Base-by-base conservation (phyloP, 2,797 vertebrate species). In the Sylvia borin region DNA sequence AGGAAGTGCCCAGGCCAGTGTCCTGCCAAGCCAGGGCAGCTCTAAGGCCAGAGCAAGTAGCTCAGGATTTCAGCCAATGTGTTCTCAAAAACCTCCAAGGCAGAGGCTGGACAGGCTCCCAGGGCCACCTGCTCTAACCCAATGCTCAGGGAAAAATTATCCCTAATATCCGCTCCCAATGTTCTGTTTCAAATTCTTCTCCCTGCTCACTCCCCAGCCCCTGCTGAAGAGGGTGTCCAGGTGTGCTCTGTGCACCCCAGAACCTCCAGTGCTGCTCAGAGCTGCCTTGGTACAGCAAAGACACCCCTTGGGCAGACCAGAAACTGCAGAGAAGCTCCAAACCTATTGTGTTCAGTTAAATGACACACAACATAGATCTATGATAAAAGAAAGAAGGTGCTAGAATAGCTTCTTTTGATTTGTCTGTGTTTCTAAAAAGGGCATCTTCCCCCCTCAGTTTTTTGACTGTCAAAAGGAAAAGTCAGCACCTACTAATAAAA, bases 381-480 rank as follows among this genome's bases (percentile, higher is more conserved):
- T 10, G 16, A 54, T 24, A 5, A 24, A 13, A 20, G 11, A 14
- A 34, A 32, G 25, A 61, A 27, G 27, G 26, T 55, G 25, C 42
- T 72, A 13, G 12, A 77, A 40, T 16, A 83, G 31, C 10, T 47
- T 32, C 21, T 74, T 95, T 74, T 68, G 43, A 53, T 89, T 88
- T 90, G 34, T 16, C 24, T 40, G 20, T 36, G 8, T 65, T 85
- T 89, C 72, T 77, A 34, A 43, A 84, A 75, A 48, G 3, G 10
- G 42, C 18, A 47, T 78, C 73, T 81, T 75, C 9, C 40, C 31
- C 68, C 16, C 34, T 83, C 40, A 47, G 5, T 32, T 86, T 85
- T 93, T 45, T 66, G 29, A 14, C 70, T 72, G 36, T 60, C 67
- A 94, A 86, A 90, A 70, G 29, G 32, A 84, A 92, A 94, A 88